Base-by-base conservation (phyloP, 2,797 vertebrate genomes). In the Spea hammondii region DNA sequence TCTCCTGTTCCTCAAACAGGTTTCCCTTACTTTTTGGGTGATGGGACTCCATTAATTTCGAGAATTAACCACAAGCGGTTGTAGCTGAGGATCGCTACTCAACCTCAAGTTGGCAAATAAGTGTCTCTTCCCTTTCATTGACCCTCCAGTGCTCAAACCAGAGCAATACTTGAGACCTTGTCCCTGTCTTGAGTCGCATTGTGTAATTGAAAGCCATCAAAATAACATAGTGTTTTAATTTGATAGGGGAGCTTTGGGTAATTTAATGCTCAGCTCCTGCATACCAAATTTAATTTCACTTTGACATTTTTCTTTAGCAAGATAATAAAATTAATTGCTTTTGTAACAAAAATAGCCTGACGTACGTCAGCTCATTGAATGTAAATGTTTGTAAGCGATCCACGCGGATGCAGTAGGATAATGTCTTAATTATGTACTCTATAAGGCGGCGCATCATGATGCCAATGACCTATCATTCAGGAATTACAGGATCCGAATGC, bases 311-410 rank as follows among this genome's bases (percentile, higher is more conserved):
- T 69, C 57, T 70, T 64, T 74, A 12, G 57, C 57, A 57, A 32
- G 44, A 65, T 70, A 79, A 74, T 75, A n/a, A 65, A 57, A 55
- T 79, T 70, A 79, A 75, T 79, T 79, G 47, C 72, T 12, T 65
- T 60, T 47, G 17, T 51, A 54, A 50, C 49, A 12, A 75, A 75
- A 74, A 79, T 79, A 74, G 66, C 66, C 57, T 9, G 4, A 12
- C 10, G 13, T 54, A 69, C 45, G 44, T 69, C 65, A 79, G 11
- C 4, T 4, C 65, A 69, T 70, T 62, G 45, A 64, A 54, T 68
- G 6, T 5, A 57, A 54, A 12, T 50, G 13, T 73, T 11, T 62
- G 12, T 46, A 55, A 65, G 49, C 7, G 48, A 62, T 49, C 67
- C 8, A 45, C 44, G 6, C 45, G 70, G 62, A 66, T 71, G n/a